A percentile compares a stretch with the other conserved stretches of the same genome.
phyloP scores from a whole-genome alignment of 1,140 invertebrate species.

The Lethocerus indicus region DNA sequence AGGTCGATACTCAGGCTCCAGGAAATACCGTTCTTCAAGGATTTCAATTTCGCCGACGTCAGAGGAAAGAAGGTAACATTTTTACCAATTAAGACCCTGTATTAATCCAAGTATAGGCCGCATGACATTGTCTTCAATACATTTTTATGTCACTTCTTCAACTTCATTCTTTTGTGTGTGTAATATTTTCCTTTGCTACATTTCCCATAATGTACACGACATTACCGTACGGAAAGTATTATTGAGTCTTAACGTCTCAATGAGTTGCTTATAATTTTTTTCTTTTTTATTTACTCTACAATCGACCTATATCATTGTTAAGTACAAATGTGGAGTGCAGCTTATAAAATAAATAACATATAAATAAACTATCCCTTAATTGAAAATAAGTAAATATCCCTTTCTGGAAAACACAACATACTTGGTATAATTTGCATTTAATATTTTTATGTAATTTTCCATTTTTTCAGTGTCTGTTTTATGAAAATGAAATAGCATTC shows the following conservation, averaged over 20 bases:
- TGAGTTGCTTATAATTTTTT: no score
- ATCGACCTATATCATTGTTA: no score
- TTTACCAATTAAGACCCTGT: not conserved
- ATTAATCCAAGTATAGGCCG: not conserved
- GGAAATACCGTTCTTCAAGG: slow-evolving; percentile 30
- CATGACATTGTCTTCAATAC: not conserved
- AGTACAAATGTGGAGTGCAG: no score
- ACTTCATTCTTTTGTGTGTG: not conserved
- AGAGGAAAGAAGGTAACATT: slow-evolving; percentile 16
- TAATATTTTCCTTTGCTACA: not conserved
- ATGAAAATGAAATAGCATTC: not conserved
- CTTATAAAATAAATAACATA: no score
- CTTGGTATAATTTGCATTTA: not conserved
- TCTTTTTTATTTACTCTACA: no score
- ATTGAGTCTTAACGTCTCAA: not conserved
- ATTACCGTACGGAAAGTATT: not conserved
- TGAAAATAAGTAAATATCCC: no score
- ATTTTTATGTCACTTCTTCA: not conserved
- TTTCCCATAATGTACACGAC: not conserved
- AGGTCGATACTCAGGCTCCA: slow-evolving; percentile 27
- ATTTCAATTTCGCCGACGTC: slow-evolving; percentile 28
- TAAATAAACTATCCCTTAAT: no score
- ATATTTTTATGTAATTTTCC: not conserved
- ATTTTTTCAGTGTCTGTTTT: not conserved
- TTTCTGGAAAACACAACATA: not conserved